Evolutionary conservation across 2,888 invertebrate species (phyloP).

Genomic region (Oscheius onirici): DNA sequence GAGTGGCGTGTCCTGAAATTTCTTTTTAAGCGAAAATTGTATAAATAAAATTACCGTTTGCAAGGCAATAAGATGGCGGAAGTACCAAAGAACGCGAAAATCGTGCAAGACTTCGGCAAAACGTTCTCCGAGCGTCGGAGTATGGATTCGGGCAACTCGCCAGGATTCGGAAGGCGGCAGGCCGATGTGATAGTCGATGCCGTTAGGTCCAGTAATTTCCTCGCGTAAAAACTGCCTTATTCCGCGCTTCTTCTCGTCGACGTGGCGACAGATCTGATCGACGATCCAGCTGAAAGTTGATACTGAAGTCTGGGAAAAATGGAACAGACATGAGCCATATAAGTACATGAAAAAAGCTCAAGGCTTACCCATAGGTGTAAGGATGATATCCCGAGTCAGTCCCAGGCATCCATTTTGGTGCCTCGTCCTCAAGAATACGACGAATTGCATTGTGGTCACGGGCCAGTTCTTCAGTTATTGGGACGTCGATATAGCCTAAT

Average conservation of each 20-base stretch:
- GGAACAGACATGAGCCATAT: not conserved
- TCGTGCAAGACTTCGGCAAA: not conserved
- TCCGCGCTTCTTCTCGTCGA: slow-evolving; percentile 62
- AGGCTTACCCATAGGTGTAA: slow-evolving; percentile 28
- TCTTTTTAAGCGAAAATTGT: not conserved
- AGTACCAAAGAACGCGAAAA: slow-evolving; percentile 2
- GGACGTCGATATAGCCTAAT: slow-evolving; percentile 52
- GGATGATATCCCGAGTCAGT: slow-evolving; percentile 45
- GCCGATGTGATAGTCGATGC: slow-evolving; percentile 71
- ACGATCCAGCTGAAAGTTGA: slow-evolving; percentile 61
- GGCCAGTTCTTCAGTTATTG: slow-evolving; percentile 55
- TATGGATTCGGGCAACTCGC: slow-evolving; percentile 50
- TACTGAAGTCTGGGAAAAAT: not conserved
- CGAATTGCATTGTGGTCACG: slow-evolving; percentile 47
- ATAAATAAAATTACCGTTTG: not conserved
- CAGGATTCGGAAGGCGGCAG: slow-evolving; percentile 55
- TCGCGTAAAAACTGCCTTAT: slow-evolving; percentile 70
- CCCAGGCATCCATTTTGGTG: slow-evolving; percentile 56
- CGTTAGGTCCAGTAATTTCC: slow-evolving; percentile 48
- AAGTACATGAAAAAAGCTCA: not conserved
- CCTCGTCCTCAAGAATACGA: slow-evolving; percentile 44
- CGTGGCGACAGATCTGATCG: slow-evolving; percentile 49
- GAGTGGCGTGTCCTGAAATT: slow-evolving; percentile 50
- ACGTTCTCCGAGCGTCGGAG: slow-evolving; percentile 5
- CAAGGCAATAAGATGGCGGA: not conserved